Evolutionary conservation across 2,113 vertebrate genomes (phyloP).

Genomic region (Catagonus wagneri): DNA sequence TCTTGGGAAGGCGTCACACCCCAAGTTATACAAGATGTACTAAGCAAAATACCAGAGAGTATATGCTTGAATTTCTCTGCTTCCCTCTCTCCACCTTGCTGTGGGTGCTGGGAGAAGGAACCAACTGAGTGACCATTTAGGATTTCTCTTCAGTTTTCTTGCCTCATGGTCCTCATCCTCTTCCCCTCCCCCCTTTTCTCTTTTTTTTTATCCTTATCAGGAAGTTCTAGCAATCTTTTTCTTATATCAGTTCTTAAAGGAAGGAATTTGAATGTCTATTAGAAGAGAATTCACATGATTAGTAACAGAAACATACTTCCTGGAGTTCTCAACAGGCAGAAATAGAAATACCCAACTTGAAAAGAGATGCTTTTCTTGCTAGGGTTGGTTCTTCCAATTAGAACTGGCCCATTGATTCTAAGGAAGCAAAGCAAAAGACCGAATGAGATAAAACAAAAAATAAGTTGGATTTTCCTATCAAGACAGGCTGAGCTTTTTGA

Average conservation of each 20-base stretch:
- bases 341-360: neutral
- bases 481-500: neutral
- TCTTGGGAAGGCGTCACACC: neutral
- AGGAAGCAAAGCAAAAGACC: neutral
- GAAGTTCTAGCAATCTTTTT: constrained; percentile 1
- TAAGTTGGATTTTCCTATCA: neutral
- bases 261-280: neutral
- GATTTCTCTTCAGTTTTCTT: constrained; percentile 13
- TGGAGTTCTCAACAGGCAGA: neutral
- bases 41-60: neutral
- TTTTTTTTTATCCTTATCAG: neutral
- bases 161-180: neutral
- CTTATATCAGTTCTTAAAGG: neutral
- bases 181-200: neutral
- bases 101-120: neutral
- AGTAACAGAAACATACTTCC: neutral
- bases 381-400: neutral
- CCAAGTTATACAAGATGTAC: neutral
- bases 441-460: constrained; percentile 5
- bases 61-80: neutral
- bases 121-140: neutral
- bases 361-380: neutral
- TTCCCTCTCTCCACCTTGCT: neutral
- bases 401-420: neutral
- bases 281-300: neutral